These are phyloP conservation scores for Zootermopsis nevadensis DNA, from an alignment of 2,888 invertebrate genomes.

Conservation along the genomic window DNA sequence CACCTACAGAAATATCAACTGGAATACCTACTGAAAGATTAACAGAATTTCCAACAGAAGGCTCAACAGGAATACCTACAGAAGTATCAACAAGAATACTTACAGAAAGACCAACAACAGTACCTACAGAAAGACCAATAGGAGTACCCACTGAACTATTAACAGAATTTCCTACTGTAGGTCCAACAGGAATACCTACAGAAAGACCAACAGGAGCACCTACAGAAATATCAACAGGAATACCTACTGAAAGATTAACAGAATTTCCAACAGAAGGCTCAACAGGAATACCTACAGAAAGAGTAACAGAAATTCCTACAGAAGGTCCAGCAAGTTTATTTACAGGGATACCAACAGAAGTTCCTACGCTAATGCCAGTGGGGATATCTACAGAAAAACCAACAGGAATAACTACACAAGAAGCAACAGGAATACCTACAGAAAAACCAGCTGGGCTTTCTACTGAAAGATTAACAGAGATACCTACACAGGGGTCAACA, in stretches of 20 bases:
- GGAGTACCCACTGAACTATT: background rate
- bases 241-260: background rate
- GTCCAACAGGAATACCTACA: background rate
- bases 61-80: conserved; percentile 11
- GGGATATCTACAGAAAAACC: background rate
- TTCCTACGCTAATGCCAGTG: background rate
- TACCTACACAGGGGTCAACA: too few species aligned
- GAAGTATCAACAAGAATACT: conserved; percentile 46
- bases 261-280: background rate
- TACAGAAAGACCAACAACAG: conserved; percentile 32
- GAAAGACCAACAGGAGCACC: background rate
- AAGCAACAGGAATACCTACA: background rate
- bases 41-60: conserved; percentile 36
- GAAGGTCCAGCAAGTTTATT: too few species aligned
- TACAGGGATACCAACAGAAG: background rate
- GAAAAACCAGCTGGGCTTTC: background rate
- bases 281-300: too few species aligned
- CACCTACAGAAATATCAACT: background rate
- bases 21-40: conserved; percentile 10
- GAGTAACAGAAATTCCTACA: too few species aligned
- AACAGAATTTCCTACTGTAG: too few species aligned
- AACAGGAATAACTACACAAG: background rate
- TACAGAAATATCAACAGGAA: background rate
- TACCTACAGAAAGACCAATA: conserved; percentile 22
- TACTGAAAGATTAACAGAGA: too few species aligned